phyloP scores from a whole-genome alignment of 2,113 vertebrate species.

The Dendrocopos noguchii region DNA sequence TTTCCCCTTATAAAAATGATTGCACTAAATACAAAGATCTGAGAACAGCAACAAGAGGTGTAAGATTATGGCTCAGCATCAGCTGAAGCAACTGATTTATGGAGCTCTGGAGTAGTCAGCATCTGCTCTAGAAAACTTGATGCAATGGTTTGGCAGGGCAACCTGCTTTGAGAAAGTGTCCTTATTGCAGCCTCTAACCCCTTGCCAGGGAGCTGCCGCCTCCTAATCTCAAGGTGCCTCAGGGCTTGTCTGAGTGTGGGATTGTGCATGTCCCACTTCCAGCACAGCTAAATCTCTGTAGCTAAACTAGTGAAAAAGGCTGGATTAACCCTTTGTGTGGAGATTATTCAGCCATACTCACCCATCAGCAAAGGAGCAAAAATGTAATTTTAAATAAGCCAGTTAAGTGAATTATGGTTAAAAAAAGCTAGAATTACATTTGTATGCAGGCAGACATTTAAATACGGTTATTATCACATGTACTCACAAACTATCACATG shows the following conservation, averaged over 20 bases:
- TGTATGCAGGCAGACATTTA: not conserved
- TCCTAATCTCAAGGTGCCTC: not conserved
- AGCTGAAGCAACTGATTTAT: not conserved
- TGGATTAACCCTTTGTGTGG: not conserved
- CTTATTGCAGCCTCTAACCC: not conserved
- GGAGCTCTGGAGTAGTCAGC: not conserved
- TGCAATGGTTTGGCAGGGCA: rapidly evolving
- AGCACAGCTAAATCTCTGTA: not conserved
- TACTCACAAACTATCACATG: not conserved
- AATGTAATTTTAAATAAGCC: not conserved
- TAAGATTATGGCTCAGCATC: not conserved
- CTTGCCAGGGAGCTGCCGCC: not conserved
- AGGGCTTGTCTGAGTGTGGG: not conserved
- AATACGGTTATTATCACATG: not conserved
- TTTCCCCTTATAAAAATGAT: not conserved
- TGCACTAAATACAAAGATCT: not conserved
- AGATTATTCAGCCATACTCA: not conserved
- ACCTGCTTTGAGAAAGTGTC: not conserved
- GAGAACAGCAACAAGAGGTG: not conserved
- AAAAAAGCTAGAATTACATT: not conserved
- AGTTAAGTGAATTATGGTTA: not conserved
- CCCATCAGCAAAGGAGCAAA: not conserved
- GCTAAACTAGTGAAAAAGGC: not conserved
- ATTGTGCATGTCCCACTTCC: not conserved
- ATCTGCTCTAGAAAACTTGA: not conserved